A percentile compares a stretch with the other conserved stretches of the same genome.
Evolutionary conservation across 2,797 vertebrate genomes (phyloP).

Genomic region (Ptychadena robeensis): DNA sequence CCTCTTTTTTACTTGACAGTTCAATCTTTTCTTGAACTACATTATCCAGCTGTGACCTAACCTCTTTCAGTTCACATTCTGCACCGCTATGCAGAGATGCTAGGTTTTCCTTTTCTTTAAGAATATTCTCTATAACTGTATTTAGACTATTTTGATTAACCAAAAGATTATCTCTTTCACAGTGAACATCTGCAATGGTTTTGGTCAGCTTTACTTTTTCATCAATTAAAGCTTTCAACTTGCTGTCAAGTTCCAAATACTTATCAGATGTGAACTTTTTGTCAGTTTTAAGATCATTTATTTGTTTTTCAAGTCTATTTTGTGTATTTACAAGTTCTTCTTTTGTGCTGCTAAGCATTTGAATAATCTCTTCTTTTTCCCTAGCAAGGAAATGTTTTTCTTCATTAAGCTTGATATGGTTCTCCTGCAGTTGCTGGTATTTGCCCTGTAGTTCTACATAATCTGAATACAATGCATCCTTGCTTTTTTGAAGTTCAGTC

Average conservation of each 20-base stretch:
- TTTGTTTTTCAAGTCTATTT: constrained; percentile 66
- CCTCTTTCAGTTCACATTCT: constrained; percentile 71
- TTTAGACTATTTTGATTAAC: constrained; percentile 64
- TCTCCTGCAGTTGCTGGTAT: constrained; percentile 68
- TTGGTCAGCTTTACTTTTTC: constrained; percentile 66
- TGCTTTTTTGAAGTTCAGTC: constrained; percentile 75
- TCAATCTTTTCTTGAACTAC: constrained; percentile 72
- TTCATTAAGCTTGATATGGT: constrained; percentile 73
- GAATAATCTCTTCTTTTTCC: constrained; percentile 73
- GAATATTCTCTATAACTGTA: constrained; percentile 51
- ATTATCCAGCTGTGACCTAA: constrained; percentile 72
- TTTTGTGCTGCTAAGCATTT: constrained; percentile 70
- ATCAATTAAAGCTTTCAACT: constrained; percentile 60
- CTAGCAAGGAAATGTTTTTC: constrained; percentile 75
- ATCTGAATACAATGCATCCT: constrained; percentile 65
- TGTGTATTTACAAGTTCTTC: constrained; percentile 70
- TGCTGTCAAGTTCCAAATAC: constrained; percentile 63
- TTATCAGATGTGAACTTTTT: constrained; percentile 65
- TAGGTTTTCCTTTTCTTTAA: constrained; percentile 62
- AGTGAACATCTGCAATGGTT: constrained; percentile 63
- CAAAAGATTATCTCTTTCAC: constrained; percentile 68
- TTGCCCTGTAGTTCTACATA: constrained; percentile 73
- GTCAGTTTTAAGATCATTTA: constrained; percentile 67
- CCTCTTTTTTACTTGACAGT: constrained; percentile 77
- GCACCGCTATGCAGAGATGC: constrained; percentile 7